These are phyloP conservation scores for Zonotrichia albicollis DNA, from an alignment of 2,797 vertebrate species.

Conservation along the genomic window DNA sequence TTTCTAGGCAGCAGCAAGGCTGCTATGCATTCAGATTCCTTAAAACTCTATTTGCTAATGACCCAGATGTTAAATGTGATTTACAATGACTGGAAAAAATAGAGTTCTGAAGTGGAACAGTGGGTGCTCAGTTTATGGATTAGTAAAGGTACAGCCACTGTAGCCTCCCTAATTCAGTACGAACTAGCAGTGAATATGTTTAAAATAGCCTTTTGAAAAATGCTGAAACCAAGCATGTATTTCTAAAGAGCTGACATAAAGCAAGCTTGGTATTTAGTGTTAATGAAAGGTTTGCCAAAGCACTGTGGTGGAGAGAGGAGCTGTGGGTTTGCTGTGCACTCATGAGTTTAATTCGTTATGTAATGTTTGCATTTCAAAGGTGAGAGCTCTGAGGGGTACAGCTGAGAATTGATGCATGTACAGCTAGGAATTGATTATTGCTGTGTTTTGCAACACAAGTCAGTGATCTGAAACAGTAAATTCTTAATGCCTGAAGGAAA, in stretches of 20 bases:
- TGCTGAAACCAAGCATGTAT: not conserved
- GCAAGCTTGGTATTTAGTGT: not conserved
- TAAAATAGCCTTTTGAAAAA: not conserved
- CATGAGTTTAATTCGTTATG: not conserved
- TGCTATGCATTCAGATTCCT: not conserved
- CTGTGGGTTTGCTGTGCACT: slow-evolving; percentile 1
- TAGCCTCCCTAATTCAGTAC: not conserved
- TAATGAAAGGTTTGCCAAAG: not conserved
- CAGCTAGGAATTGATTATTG: not conserved
- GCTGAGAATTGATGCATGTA: not conserved
- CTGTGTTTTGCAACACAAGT: not conserved
- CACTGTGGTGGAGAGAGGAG: not conserved
- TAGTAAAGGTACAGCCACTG: not conserved
- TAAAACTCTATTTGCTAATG: slow-evolving; percentile 5
- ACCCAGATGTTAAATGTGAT: not conserved
- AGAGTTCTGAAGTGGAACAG: not conserved
- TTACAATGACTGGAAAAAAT: not conserved
- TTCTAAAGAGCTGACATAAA: not conserved
- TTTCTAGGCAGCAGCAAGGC: not conserved
- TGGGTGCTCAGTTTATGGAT: not conserved
- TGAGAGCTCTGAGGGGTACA: not conserved
- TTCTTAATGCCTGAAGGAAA: not conserved
- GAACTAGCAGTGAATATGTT: not conserved
- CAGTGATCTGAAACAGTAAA: not conserved
- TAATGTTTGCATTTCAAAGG: slow-evolving; percentile 39